These are phyloP conservation scores for Tenthredo notha DNA, from an alignment of 2,888 invertebrate species.

Conservation along the genomic window DNA sequence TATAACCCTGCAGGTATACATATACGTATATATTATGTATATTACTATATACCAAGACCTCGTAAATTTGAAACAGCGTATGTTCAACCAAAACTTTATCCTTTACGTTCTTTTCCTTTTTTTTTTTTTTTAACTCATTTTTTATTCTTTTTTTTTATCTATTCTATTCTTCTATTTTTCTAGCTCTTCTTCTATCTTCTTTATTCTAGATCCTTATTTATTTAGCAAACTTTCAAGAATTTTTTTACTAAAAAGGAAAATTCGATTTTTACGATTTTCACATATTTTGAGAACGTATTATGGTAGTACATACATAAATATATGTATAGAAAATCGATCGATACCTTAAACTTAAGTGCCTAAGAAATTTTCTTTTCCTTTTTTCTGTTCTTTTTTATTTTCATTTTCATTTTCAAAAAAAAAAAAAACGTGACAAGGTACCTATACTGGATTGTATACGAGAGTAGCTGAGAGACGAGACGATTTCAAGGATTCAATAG, in stretches of 20 bases:
- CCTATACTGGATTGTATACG: conserved; percentile 12
- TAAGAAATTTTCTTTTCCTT: background rate
- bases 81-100: conserved; percentile 23
- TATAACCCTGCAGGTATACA: conserved; percentile 47
- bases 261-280: background rate
- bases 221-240: background rate
- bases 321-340: background rate
- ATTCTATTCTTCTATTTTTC: conserved; percentile 31
- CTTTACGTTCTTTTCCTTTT: conserved; percentile 21
- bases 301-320: background rate
- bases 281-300: background rate
- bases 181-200: conserved; percentile 40
- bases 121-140: conserved; percentile 46
- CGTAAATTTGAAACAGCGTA: conserved; percentile 28
- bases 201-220: background rate
- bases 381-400: background rate
- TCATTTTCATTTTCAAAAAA: background rate
- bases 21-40: conserved; percentile 32
- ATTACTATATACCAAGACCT: conserved; percentile 29
- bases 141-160: background rate
- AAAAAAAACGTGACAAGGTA: background rate
- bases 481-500: conserved; percentile 23
- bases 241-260: background rate
- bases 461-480: conserved; percentile 17
- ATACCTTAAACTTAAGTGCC: background rate